Percentiles rank a stretch among this genome's conserved stretches.
These are phyloP conservation scores for Leptinotarsa defecta DNA, from an alignment of 1,140 invertebrate species.

Conservation along the genomic window DNA sequence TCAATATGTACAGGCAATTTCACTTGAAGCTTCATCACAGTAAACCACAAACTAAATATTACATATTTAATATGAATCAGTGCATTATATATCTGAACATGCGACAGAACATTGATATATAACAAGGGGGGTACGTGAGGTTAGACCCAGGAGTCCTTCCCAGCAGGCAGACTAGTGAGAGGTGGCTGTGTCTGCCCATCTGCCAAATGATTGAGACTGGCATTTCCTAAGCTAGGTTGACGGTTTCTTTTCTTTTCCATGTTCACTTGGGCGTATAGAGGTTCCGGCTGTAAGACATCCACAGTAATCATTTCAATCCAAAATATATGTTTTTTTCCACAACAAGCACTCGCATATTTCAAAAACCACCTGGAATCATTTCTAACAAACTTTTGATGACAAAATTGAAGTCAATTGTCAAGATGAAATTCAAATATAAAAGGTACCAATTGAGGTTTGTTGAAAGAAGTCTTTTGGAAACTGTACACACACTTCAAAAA, in stretches of 20 bases:
- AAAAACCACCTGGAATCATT: neutral
- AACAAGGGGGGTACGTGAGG: slow-evolving; percentile 36
- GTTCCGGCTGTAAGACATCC: slow-evolving; percentile 67
- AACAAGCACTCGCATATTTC: slow-evolving; percentile 13
- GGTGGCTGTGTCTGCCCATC: slow-evolving; percentile 38
- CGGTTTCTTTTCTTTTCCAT: slow-evolving; percentile 77
- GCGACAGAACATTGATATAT: slow-evolving; percentile 55
- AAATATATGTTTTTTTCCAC: neutral
- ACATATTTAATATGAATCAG: slow-evolving; percentile 56
- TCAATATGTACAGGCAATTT: slow-evolving; percentile 52
- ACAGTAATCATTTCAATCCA: slow-evolving; percentile 26
- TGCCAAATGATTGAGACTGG: slow-evolving; percentile 48
- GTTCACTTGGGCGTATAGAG: slow-evolving; percentile 80
- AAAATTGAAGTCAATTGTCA: neutral
- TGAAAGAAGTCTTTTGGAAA: too few species aligned
- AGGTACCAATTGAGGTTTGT: too few species aligned
- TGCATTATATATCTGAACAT: slow-evolving; percentile 54
- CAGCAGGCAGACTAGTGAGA: slow-evolving; percentile 46
- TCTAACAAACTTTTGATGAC: neutral
- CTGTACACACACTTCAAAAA: too few species aligned
- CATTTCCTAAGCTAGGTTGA: slow-evolving; percentile 56
- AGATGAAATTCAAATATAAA: too few species aligned
- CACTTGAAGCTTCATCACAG: slow-evolving; percentile 56
- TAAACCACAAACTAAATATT: slow-evolving; percentile 56
- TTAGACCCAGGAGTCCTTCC: slow-evolving; percentile 56